Conservation (phyloP, 2,888 invertebrate genomes). For the Priocnemis perturbator region DNA sequence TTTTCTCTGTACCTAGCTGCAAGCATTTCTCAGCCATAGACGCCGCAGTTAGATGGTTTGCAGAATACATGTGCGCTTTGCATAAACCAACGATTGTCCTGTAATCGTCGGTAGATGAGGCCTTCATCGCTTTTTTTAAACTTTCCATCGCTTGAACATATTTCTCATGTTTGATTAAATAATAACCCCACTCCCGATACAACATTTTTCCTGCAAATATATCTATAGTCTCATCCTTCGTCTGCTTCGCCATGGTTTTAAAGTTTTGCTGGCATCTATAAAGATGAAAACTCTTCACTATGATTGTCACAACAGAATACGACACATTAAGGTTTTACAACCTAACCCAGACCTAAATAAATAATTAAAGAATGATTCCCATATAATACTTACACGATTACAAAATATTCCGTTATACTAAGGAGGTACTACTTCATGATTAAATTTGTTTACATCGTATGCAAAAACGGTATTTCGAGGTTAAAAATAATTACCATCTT, state of each 20-base stretch:
- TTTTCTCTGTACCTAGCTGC: too few species aligned
- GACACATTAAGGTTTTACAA: too few species aligned
- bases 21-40: constrained; percentile 57
- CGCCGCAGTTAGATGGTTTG: constrained; percentile 59
- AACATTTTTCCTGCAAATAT: constrained; percentile 57
- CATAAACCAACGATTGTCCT: constrained; percentile 61
- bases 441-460: too few species aligned
- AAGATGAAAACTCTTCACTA: too few species aligned
- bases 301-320: neutral
- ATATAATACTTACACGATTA: too few species aligned
- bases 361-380: neutral
- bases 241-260: constrained; percentile 29
- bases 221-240: constrained; percentile 35
- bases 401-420: too few species aligned
- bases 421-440: too few species aligned
- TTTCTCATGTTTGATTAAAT: constrained; percentile 49
- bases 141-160: constrained; percentile 53
- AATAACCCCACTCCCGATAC: constrained; percentile 67
- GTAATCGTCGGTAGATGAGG: constrained; percentile 45
- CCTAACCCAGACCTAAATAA: too few species aligned
- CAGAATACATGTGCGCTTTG: constrained; percentile 54
- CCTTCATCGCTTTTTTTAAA: constrained; percentile 59
- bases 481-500: too few species aligned
- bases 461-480: too few species aligned
- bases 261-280: neutral